phyloP scores from a whole-genome alignment of 2,113 vertebrate species.

The Mustelus asterias region DNA sequence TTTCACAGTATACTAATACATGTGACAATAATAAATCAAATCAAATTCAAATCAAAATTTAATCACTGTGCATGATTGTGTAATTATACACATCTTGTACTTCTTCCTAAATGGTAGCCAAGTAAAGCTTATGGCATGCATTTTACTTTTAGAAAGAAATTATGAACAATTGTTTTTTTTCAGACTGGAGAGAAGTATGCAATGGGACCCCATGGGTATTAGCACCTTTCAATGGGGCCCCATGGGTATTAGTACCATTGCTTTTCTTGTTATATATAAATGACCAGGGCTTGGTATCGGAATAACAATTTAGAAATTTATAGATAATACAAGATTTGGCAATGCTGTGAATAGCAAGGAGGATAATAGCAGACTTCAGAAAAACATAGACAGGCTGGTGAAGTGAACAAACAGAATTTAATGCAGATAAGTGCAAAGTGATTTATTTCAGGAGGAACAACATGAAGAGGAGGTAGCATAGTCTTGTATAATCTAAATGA shows the following conservation, averaged over 20 bases:
- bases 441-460: neutral
- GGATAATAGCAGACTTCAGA: neutral
- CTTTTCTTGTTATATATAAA: neutral
- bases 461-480: neutral
- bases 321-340: neutral
- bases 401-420: neutral
- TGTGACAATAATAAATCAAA: too few relatives aligned
- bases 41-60: neutral
- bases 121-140: neutral
- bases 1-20: too few relatives aligned
- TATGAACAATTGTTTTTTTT: neutral
- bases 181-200: neutral
- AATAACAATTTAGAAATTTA: neutral
- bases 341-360: neutral
- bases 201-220: neutral
- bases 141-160: neutral
- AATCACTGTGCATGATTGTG: neutral
- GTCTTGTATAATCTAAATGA: neutral
- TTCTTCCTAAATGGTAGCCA: neutral
- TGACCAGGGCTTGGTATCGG: neutral
- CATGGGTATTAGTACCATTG: neutral
- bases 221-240: neutral
- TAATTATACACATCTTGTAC: neutral
- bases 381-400: neutral
- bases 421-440: neutral